phyloP scores from a whole-genome alignment of 2,113 vertebrate genomes.

The Python bivittatus region DNA sequence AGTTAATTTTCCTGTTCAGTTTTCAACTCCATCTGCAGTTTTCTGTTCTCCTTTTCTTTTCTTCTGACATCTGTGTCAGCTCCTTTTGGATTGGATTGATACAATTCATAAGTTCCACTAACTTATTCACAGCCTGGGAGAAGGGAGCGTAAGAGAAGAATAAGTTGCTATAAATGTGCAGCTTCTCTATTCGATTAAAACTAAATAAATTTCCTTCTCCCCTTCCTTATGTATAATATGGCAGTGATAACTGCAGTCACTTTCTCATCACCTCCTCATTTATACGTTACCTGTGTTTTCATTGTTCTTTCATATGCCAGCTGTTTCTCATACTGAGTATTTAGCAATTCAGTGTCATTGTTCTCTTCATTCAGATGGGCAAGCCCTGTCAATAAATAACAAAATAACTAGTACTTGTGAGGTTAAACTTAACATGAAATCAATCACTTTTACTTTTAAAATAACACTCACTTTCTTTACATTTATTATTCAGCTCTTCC shows the following conservation, averaged over 20 bases:
- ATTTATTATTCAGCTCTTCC: conserved; percentile 95
- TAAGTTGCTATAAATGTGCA: background rate
- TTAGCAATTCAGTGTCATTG: conserved; percentile 82
- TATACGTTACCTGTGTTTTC: conserved; percentile 87
- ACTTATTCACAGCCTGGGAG: conserved; percentile 92
- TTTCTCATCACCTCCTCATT: background rate
- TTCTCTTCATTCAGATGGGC: conserved; percentile 86
- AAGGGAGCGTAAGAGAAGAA: background rate
- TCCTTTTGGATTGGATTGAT: conserved; percentile 89
- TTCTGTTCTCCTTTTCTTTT: conserved; percentile 98
- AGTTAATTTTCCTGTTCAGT: conserved; percentile 94
- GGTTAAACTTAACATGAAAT: background rate
- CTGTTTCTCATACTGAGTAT: conserved; percentile 90
- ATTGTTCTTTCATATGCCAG: conserved; percentile 91
- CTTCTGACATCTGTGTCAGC: conserved; percentile 93
- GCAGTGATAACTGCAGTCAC: background rate
- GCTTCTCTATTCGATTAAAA: background rate
- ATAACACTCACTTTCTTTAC: conserved; percentile 86
- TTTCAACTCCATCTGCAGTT: conserved; percentile 93
- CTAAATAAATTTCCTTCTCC: background rate
- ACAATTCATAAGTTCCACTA: conserved; percentile 98
- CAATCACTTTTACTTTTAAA: background rate
- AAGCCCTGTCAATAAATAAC: conserved; percentile 76
- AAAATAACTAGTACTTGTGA: background rate
- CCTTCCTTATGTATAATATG: background rate